Evolutionary conservation across 2,113 vertebrate genomes (phyloP).

Genomic region (Panthera leo): DNA sequence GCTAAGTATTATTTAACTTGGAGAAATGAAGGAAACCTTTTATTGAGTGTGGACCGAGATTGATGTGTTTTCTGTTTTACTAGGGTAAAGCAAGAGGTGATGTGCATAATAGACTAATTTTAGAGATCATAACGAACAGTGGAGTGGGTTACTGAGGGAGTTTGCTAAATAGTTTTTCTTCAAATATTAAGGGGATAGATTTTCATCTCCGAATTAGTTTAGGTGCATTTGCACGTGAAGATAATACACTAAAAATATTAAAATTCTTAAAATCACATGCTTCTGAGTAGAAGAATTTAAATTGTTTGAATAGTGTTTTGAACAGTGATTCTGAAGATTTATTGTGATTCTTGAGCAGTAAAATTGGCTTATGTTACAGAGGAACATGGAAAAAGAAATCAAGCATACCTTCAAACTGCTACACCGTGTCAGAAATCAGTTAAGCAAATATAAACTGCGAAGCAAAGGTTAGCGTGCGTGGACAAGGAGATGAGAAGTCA

Average conservation of each 20-base stretch:
- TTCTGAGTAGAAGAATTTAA: conserved; percentile 41
- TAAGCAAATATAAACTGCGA: neutral
- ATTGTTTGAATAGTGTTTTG: conserved; percentile 53
- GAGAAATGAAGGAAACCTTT: neutral
- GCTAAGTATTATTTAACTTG: neutral
- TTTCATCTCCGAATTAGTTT: conserved; percentile 39
- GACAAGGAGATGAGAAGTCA: neutral
- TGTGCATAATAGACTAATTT: neutral
- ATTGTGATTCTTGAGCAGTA: neutral
- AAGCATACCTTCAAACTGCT: neutral
- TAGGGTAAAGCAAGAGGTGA: neutral
- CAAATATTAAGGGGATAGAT: neutral
- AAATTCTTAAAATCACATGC: neutral
- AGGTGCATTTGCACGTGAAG: neutral
- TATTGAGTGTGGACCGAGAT: neutral
- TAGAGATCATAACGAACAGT: neutral
- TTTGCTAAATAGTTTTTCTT: neutral
- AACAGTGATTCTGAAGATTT: neutral
- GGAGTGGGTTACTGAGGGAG: neutral
- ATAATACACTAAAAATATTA: conserved; percentile 9
- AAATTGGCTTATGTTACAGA: neutral
- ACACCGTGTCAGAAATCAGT: neutral
- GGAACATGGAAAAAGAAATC: conserved; percentile 21
- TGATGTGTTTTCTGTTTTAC: neutral
- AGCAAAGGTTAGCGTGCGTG: conserved; percentile 32